Conservation (phyloP, 2,113 vertebrate genomes). For the Peromyscus leucopus region DNA sequence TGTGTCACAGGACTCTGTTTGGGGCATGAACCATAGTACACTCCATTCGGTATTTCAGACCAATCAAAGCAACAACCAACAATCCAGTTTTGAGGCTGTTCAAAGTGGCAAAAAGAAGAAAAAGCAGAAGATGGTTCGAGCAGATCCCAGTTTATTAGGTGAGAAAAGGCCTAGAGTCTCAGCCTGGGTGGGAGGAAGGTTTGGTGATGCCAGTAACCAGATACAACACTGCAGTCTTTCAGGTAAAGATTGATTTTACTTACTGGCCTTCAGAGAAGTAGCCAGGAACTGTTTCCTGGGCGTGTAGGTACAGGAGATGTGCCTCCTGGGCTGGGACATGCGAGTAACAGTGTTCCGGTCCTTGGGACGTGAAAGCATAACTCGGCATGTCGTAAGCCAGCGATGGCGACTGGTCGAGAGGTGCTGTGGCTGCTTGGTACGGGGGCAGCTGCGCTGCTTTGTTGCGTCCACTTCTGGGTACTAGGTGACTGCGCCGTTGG, state of each 20-base stretch:
- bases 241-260: not conserved
- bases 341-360: not conserved
- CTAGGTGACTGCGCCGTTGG: not conserved
- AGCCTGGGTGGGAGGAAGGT: fast-evolving
- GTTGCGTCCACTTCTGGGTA: not conserved
- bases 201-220: no score
- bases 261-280: not conserved
- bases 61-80: slow-evolving; percentile 94
- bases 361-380: not conserved
- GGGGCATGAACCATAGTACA: slow-evolving; percentile 93
- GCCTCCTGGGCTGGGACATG: not conserved
- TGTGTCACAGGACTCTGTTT: slow-evolving; percentile 93
- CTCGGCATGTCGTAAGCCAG: not conserved
- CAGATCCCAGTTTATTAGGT: slow-evolving; percentile 99
- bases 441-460: not conserved
- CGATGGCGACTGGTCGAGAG: not conserved
- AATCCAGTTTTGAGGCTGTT: slow-evolving; percentile 95
- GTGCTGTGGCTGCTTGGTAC: not conserved
- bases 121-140: slow-evolving; percentile 99
- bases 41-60: slow-evolving; percentile 94
- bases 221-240: fast-evolving
- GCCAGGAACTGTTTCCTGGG: not conserved
- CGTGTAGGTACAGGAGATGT: not conserved
- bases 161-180: slow-evolving; percentile 50
- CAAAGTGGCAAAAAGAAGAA: slow-evolving; percentile 99